phyloP scores from a whole-genome alignment of 2,797 vertebrate species.

The Meda fulgida region DNA sequence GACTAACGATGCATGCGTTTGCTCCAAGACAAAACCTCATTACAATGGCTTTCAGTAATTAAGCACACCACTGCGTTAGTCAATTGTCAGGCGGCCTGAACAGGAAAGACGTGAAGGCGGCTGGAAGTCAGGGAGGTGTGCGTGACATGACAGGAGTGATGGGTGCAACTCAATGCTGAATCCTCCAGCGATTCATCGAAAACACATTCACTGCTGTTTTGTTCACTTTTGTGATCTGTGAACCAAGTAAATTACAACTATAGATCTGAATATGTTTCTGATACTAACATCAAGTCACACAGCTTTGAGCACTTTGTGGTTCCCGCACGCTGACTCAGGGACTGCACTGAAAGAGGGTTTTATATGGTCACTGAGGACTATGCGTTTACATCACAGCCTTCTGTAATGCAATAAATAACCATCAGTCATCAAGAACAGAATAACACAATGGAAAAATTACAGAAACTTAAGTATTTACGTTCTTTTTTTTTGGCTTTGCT shows the following conservation, averaged over 20 bases:
- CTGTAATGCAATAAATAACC: neutral
- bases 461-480: neutral
- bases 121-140: constrained; percentile 9
- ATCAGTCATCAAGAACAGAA: neutral
- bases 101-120: constrained; percentile 22
- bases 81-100: constrained; percentile 42
- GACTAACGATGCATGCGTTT: constrained; percentile 70
- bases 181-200: constrained; percentile 20
- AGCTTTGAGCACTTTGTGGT: neutral
- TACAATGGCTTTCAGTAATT: constrained; percentile 64
- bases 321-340: neutral
- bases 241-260: constrained; percentile 10
- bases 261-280: constrained; percentile 25
- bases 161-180: neutral
- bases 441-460: neutral
- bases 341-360: neutral
- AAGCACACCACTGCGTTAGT: constrained; percentile 52
- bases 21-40: constrained; percentile 61
- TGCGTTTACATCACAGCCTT: neutral
- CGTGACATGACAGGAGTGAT: constrained; percentile 17
- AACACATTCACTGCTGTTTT: neutral
- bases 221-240: constrained; percentile 1
- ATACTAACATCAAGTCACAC: neutral
- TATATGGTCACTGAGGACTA: neutral
- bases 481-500: neutral